phyloP scores from a whole-genome alignment of 2,888 invertebrate genomes.

The Theristus sp. region DNA sequence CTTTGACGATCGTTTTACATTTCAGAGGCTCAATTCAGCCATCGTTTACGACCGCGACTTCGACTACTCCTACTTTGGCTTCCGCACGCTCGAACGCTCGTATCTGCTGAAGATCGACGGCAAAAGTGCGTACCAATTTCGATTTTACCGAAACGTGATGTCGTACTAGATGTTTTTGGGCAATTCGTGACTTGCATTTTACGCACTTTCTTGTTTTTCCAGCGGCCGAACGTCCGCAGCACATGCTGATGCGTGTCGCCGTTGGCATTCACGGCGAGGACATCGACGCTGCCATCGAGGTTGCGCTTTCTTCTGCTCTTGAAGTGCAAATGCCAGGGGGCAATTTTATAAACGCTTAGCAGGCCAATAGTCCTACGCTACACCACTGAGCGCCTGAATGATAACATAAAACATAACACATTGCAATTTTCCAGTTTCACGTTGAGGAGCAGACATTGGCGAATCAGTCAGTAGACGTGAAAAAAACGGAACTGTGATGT shows the following conservation, averaged over 20 bases:
- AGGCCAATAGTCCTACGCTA: not conserved
- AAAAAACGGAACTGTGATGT: too few species aligned
- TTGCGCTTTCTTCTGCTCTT: too few species aligned
- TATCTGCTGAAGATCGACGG: constrained; percentile 76
- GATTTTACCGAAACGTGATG: too few species aligned
- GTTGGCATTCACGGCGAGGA: constrained; percentile 89
- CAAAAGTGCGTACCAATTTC: constrained; percentile 43
- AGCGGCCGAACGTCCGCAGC: constrained; percentile 86
- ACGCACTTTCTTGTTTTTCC: not conserved
- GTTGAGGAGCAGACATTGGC: too few species aligned
- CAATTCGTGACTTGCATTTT: too few species aligned
- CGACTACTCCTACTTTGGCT: constrained; percentile 94
- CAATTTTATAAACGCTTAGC: not conserved
- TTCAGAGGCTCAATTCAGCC: constrained; percentile 59
- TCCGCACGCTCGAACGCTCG: constrained; percentile 86
- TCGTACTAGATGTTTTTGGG: too few species aligned
- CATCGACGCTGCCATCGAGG: constrained; percentile 68
- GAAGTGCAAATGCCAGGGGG: not conserved
- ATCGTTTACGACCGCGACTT: constrained; percentile 94
- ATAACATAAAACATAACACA: not conserved
- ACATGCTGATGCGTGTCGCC: constrained; percentile 92
- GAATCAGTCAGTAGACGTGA: too few species aligned
- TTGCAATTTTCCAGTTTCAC: not conserved
- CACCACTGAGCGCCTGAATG: not conserved
- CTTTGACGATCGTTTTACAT: too few species aligned